A percentile compares a stretch with the other conserved stretches of the same genome.
phyloP scores from a whole-genome alignment of 2,113 vertebrate genomes.

The Burhinus oedicnemus region DNA sequence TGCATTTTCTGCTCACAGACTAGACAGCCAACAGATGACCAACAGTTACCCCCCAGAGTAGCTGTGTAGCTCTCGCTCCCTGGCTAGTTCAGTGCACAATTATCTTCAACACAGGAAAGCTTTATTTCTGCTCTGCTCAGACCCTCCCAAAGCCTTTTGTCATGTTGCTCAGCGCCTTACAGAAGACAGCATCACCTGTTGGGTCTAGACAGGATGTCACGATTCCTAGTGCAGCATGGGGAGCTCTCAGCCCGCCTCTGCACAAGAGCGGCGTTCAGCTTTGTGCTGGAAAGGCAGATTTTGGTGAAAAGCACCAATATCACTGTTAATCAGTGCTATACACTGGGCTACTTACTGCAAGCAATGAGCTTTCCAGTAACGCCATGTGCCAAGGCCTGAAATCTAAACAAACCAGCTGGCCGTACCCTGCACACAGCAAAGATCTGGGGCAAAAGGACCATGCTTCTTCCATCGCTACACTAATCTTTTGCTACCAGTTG shows the following conservation, averaged over 20 bases:
- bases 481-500: background rate
- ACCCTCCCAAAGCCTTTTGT: background rate
- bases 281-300: background rate
- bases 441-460: background rate
- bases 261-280: background rate
- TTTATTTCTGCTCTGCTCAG: background rate
- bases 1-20: background rate
- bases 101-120: background rate
- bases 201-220: background rate
- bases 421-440: rapidly evolving
- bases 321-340: background rate
- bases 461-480: background rate
- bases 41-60: background rate
- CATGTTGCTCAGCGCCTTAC: background rate
- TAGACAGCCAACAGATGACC: background rate
- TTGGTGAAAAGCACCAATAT: background rate
- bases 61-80: background rate
- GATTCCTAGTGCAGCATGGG: background rate
- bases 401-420: background rate
- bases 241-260: background rate
- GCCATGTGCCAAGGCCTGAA: rapidly evolving
- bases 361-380: background rate
- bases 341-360: background rate
- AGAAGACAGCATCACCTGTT: background rate
- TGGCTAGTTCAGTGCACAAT: background rate